phyloP scores from a whole-genome alignment of 2,888 invertebrate genomes.

The Cephonodes hylas region DNA sequence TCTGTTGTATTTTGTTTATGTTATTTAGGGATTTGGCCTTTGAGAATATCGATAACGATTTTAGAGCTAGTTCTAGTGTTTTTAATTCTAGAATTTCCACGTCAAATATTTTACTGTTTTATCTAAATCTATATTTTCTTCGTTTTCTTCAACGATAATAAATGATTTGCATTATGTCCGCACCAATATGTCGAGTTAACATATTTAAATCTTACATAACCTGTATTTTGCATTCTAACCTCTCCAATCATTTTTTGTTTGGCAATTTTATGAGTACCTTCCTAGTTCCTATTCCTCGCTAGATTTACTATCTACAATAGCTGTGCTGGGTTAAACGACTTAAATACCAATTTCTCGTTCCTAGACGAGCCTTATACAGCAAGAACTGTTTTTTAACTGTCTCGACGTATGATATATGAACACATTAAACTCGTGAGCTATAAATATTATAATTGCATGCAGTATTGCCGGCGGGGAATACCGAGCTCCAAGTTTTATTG shows the following conservation, averaged over 20 bases:
- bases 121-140: too few species aligned
- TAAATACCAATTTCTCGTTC: neutral
- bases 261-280: neutral
- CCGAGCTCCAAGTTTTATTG: constrained; percentile 10
- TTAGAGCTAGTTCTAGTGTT: too few species aligned
- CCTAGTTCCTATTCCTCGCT: neutral
- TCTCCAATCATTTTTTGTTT: too few species aligned
- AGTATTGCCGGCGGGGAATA: constrained; percentile 17
- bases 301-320: too few species aligned
- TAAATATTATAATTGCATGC: neutral
- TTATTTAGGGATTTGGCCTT: neutral
- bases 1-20: neutral
- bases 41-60: too few species aligned
- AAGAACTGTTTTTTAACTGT: neutral
- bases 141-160: too few species aligned
- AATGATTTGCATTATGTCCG: too few species aligned
- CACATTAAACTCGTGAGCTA: neutral
- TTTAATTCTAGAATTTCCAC: too few species aligned
- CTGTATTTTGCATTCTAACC: too few species aligned
- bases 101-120: too few species aligned
- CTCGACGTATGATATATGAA: neutral
- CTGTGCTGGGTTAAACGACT: neutral
- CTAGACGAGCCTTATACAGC: neutral
- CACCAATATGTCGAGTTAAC: too few species aligned
- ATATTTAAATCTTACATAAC: too few species aligned